Percentiles rank a stretch among this genome's conserved stretches.
phyloP scores from a whole-genome alignment of 92 coral and sea anemone species.

The Palythoa grandis region DNA sequence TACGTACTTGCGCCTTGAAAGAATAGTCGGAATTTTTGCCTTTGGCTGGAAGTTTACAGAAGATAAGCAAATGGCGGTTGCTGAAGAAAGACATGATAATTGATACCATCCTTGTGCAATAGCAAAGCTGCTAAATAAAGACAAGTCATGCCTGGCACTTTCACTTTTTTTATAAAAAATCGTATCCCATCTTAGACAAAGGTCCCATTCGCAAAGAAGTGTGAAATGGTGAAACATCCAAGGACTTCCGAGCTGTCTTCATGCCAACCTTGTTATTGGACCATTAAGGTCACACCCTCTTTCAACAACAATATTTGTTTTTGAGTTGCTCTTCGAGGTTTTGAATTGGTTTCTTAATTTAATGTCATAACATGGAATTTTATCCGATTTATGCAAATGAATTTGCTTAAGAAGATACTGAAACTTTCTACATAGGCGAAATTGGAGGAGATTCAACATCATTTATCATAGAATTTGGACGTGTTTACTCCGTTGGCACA shows the following conservation, averaged over 20 bases:
- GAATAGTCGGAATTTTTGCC: neutral
- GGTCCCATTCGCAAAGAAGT: neutral
- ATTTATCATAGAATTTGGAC: neutral
- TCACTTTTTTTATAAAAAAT: neutral
- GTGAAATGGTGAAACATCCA: conserved; percentile 6
- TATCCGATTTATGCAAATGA: neutral
- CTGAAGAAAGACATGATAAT: neutral
- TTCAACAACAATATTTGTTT: conserved; percentile 29
- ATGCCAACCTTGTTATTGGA: neutral
- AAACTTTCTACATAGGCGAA: neutral
- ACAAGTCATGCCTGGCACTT: neutral
- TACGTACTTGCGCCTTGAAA: neutral
- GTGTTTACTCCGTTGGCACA: neutral
- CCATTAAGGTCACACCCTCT: conserved; percentile 40
- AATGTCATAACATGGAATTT: conserved; percentile 1
- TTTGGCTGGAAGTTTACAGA: neutral
- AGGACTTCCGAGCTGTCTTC: conserved; percentile 23
- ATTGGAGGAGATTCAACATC: neutral
- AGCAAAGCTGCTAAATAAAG: neutral
- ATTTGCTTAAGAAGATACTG: neutral
- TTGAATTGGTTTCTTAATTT: conserved; percentile 2
- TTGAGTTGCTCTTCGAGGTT: neutral
- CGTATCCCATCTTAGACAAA: neutral
- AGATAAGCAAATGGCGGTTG: neutral
- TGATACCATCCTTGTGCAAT: neutral